Base-by-base conservation (phyloP, 2,797 vertebrate species). In the Petrocephalus schoutedeni region DNA sequence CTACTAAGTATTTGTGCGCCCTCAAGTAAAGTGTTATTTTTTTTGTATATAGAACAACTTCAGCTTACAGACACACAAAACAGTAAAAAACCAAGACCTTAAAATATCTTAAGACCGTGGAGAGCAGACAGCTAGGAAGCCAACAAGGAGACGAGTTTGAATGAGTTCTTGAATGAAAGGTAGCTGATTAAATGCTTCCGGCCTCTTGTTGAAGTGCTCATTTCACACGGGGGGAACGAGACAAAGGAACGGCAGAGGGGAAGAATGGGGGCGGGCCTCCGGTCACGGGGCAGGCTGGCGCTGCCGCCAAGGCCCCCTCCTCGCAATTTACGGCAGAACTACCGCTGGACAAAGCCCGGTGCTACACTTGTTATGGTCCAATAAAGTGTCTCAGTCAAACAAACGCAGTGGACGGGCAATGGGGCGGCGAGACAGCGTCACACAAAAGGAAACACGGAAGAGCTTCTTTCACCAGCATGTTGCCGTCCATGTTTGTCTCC, bases 341-440 rank as follows among this genome's bases (percentile, higher is more conserved):
- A 98, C 98, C 96, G 96, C 0, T 92, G 92, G 97, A 98, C 98
- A 99, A 99, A 95, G 96, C 95, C 95, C 95, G 96, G 97, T 97
- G 98, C 97, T 98, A 97, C 96, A 98, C 98, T 98, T 98, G 98
- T 99, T 99, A 99, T 95, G 96, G 96, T 97, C 98, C 98, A 99
- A 99, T 99, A 99, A 99, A 97, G 97, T 96, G 96, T 97, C 98
- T 98, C 98, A 98, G 97, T 99, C 98, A 99, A 97, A 99, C 97
- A 98, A 97, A 97, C 95, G 96, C 96, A 92, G 94, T 96, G 96
- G 97, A 96, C 95, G 94, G 96, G 96, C 96, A 95, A 97, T 97
- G 97, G 96, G 95, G 94, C 93, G 95, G 98, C 96, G 97, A 97
- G 97, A 97, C 98, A 96, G 97, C 97, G 96, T 95, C 95, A 96